phyloP scores from a whole-genome alignment of 2,888 invertebrate species.

The Heliconius erato region DNA sequence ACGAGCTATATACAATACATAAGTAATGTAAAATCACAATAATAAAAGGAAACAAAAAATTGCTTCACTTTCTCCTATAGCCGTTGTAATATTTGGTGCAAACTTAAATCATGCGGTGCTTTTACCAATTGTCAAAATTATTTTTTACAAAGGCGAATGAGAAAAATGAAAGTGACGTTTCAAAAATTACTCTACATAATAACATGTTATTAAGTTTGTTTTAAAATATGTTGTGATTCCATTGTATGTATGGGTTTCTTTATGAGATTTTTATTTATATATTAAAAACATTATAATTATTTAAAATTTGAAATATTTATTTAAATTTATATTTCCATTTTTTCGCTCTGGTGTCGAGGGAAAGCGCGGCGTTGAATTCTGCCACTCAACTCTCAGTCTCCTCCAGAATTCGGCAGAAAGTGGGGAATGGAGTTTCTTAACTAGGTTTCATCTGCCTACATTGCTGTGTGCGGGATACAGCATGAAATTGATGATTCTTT shows the following conservation, averaged over 20 bases:
- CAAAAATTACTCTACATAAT: not conserved
- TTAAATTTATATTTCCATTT: too few relatives aligned
- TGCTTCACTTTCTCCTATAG: slow-evolving; percentile 62
- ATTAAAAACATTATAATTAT: not conserved
- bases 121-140: slow-evolving; percentile 7
- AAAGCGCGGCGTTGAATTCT: too few relatives aligned
- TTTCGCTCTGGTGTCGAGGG: too few relatives aligned
- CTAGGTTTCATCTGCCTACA: too few relatives aligned
- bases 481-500: too few relatives aligned
- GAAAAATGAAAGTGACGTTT: slow-evolving; percentile 15
- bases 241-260: not conserved
- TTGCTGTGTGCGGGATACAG: too few relatives aligned
- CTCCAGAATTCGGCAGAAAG: too few relatives aligned
- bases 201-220: slow-evolving; percentile 10
- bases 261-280: not conserved
- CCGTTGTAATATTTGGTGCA: slow-evolving; percentile 51
- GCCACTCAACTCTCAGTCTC: too few relatives aligned
- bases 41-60: slow-evolving; percentile 60
- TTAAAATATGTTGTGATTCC: not conserved
- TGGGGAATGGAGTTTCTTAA: too few relatives aligned
- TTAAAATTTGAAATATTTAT: too few relatives aligned
- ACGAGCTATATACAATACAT: not conserved
- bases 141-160: not conserved
- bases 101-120: not conserved
- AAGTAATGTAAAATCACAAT: slow-evolving; percentile 7